These are phyloP conservation scores for Pammene fasciana DNA, from an alignment of 2,888 invertebrate species.

Conservation along the genomic window DNA sequence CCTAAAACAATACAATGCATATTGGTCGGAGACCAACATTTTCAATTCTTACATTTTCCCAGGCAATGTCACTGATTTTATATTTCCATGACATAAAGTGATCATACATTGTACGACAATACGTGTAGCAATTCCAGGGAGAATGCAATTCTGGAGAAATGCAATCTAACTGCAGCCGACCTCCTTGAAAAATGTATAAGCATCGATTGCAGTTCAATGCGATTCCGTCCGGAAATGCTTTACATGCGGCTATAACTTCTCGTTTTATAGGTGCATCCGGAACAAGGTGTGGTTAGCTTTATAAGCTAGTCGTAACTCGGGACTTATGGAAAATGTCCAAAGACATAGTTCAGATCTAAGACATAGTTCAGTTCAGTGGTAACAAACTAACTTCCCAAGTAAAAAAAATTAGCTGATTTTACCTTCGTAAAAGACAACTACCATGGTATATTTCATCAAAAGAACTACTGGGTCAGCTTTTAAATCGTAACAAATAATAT, in stretches of 20 bases:
- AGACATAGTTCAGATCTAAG: neutral
- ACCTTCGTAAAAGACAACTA: too few species aligned
- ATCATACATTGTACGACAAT: slow-evolving; percentile 40
- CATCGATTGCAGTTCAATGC: slow-evolving; percentile 50
- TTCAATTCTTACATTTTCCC: slow-evolving; percentile 11
- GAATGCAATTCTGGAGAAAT: slow-evolving; percentile 59
- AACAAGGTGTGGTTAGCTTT: slow-evolving; percentile 49
- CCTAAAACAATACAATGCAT: neutral
- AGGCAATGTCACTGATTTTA: slow-evolving; percentile 17
- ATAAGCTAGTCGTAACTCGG: neutral
- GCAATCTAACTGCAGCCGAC: slow-evolving; percentile 53
- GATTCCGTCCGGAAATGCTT: slow-evolving; percentile 54
- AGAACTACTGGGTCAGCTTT: too few species aligned
- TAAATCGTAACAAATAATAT: too few species aligned
- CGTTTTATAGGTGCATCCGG: slow-evolving; percentile 56
- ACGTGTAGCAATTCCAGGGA: slow-evolving; percentile 46
- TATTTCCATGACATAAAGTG: slow-evolving; percentile 27
- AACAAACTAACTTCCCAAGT: neutral
- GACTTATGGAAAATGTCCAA: neutral
- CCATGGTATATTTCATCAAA: too few species aligned
- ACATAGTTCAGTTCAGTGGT: neutral
- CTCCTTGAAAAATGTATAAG: slow-evolving; percentile 66
- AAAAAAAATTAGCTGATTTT: too few species aligned
- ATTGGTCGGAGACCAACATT: neutral
- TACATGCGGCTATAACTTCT: slow-evolving; percentile 57